A percentile compares a stretch with the other conserved stretches of the same genome.
These are phyloP conservation scores for Drosophila borborema DNA, from an alignment of 2,888 invertebrate species.

Conservation along the genomic window DNA sequence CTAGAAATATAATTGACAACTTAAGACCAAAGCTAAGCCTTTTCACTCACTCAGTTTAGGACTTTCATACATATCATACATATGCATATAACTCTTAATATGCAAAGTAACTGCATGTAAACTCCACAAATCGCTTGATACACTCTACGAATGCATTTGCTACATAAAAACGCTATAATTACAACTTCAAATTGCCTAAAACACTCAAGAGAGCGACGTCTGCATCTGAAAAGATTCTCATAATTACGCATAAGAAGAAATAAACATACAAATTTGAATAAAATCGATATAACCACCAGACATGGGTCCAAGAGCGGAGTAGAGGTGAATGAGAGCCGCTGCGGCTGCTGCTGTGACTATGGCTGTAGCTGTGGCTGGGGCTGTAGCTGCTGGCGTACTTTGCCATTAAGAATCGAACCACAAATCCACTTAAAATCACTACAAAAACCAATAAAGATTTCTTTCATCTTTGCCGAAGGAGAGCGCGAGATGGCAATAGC, in stretches of 20 bases:
- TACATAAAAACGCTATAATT: conserved; percentile 66
- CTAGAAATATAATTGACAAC: neutral
- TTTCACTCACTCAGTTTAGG: conserved; percentile 14
- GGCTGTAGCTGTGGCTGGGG: neutral
- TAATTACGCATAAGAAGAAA: conserved; percentile 77
- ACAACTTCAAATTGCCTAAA: conserved; percentile 66
- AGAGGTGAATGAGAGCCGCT: conserved; percentile 46
- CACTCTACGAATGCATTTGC: conserved; percentile 42
- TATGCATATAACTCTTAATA: conserved; percentile 25
- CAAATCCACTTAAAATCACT: conserved; percentile 83
- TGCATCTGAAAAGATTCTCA: conserved; percentile 64
- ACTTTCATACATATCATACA: conserved; percentile 25
- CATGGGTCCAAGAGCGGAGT: conserved; percentile 43
- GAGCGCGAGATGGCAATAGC: conserved; percentile 42
- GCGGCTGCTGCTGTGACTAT: conserved; percentile 1
- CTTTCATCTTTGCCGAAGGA: conserved; percentile 75
- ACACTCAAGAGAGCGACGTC: conserved; percentile 64
- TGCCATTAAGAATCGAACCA: conserved; percentile 81
- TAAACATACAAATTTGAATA: conserved; percentile 81
- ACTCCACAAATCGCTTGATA: conserved; percentile 35
- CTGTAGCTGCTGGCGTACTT: conserved; percentile 74
- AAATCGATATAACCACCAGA: conserved; percentile 71
- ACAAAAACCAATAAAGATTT: conserved; percentile 80
- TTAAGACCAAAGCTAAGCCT: neutral
- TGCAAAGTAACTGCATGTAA: conserved; percentile 33